phyloP scores from a whole-genome alignment of 1,140 invertebrate genomes.

The Hylaeus volcanicus region DNA sequence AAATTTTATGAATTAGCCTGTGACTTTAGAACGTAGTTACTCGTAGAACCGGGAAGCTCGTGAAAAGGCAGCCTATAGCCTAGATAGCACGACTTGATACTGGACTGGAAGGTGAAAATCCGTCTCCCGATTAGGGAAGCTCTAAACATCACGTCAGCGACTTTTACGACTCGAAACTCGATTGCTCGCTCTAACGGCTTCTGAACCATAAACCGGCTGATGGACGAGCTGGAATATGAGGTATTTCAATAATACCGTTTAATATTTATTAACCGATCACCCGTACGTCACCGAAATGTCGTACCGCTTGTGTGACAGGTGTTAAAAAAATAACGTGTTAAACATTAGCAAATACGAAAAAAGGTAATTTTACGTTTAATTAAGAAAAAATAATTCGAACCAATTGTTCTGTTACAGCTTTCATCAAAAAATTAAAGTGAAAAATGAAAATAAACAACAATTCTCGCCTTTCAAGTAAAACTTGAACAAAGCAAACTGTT shows the following conservation, averaged over 20 bases:
- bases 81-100: neutral
- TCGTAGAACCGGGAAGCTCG: no score
- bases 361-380: no score
- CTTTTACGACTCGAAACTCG: conserved; percentile 44
- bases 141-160: conserved; percentile 3
- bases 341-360: no score
- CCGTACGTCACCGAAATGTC: neutral
- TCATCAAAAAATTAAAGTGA: no score
- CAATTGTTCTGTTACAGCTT: no score
- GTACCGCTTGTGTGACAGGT: no score
- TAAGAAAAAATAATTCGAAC: no score
- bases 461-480: no score
- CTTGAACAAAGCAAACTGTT: no score
- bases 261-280: conserved; percentile 39
- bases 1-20: no score
- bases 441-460: no score
- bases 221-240: conserved; percentile 23
- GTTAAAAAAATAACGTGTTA: neutral
- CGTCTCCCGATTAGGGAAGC: conserved; percentile 27
- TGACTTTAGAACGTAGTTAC: no score
- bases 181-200: conserved; percentile 31
- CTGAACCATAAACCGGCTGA: conserved; percentile 35
- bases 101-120: conserved; percentile 6
- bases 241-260: conserved; percentile 25
- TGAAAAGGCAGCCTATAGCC: neutral